Evolutionary conservation across 2,797 vertebrate species (phyloP).

Genomic region (Holocentrus rufus): DNA sequence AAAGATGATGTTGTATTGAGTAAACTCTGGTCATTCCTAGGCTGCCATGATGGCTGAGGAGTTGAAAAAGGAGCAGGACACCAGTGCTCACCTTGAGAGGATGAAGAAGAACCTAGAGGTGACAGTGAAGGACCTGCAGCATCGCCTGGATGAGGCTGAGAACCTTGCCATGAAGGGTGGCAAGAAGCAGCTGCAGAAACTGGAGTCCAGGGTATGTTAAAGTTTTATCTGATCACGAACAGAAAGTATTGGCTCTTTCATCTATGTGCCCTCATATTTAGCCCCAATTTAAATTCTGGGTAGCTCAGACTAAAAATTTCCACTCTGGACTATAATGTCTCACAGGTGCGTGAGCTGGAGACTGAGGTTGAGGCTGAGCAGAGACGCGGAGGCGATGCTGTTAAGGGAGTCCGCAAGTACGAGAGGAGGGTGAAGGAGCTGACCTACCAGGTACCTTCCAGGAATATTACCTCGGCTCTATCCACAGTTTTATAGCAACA

Average conservation of each 20-base stretch:
- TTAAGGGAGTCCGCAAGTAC: constrained; percentile 68
- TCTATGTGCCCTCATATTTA: constrained; percentile 41
- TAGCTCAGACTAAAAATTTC: no score
- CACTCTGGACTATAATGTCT: no score
- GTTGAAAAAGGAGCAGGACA: constrained; percentile 88
- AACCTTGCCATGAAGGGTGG: constrained; percentile 82
- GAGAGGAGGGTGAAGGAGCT: constrained; percentile 82
- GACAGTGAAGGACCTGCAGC: constrained; percentile 86
- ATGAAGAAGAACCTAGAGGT: constrained; percentile 82
- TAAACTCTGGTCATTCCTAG: no score
- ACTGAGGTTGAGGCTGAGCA: constrained; percentile 80
- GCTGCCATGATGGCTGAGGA: constrained; percentile 86
- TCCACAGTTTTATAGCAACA: no score
- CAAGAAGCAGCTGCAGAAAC: no score
- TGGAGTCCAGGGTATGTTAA: no score
- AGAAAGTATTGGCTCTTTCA: not conserved
- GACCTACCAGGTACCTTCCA: constrained; percentile 76
- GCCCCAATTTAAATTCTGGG: no score
- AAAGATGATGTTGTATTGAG: no score
- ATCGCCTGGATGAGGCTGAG: constrained; percentile 85
- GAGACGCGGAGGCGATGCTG: constrained; percentile 77
- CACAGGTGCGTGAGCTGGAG: constrained; percentile 83
- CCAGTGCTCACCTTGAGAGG: constrained; percentile 80
- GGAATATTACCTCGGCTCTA: not conserved
- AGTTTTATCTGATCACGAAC: no score